These are phyloP conservation scores for Conomelus anceps DNA, from an alignment of 2,888 invertebrate species.

Conservation along the genomic window DNA sequence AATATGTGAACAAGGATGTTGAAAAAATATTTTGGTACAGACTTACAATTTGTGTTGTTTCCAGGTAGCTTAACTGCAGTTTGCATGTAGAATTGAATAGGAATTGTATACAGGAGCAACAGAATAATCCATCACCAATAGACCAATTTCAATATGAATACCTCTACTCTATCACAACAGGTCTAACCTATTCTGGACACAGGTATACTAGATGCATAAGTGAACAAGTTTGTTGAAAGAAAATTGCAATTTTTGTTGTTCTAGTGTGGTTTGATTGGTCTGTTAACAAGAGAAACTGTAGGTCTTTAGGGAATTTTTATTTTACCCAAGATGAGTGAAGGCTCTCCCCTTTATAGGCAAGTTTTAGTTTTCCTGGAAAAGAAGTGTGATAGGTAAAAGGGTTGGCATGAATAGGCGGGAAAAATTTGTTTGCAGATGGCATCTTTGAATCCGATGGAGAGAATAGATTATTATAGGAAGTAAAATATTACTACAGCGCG, in stretches of 20 bases:
- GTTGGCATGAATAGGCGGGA: neutral
- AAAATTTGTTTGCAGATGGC: neutral
- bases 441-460: no score
- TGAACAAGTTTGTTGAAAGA: neutral
- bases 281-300: neutral
- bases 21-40: no score
- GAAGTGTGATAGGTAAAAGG: neutral
- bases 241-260: neutral
- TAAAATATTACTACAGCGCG: neutral
- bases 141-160: neutral
- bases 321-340: neutral
- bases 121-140: neutral
- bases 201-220: neutral
- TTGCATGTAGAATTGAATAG: neutral
- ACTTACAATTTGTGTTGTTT: no score
- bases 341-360: neutral
- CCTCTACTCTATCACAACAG: neutral
- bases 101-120: neutral
- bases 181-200: neutral
- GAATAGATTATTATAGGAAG: neutral
- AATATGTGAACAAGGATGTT: no score
- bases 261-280: neutral
- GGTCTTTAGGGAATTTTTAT: neutral
- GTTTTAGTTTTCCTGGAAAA: neutral
- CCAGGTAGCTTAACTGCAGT: neutral